These are phyloP conservation scores for Anomalospiza imberbis DNA, from an alignment of 2,797 vertebrate genomes.

Conservation along the genomic window DNA sequence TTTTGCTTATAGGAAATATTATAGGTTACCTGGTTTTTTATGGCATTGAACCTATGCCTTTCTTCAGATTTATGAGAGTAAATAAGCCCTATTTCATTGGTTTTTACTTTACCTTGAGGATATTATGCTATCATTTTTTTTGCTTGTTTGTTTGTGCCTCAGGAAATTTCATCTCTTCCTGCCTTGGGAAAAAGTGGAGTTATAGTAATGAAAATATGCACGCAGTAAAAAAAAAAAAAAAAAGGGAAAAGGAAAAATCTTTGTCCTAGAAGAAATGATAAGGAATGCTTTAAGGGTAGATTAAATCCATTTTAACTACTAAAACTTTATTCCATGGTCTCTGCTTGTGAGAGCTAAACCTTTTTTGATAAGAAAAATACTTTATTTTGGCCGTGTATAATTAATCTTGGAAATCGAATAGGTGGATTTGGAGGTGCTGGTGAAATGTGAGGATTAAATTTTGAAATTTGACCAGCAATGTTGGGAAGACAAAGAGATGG, in stretches of 20 bases:
- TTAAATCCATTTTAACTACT: not conserved
- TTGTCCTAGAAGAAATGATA: not conserved
- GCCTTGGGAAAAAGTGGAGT: not conserved
- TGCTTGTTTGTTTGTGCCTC: slow-evolving; percentile 21
- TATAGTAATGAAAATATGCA: slow-evolving; percentile 3
- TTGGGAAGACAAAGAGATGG: not conserved
- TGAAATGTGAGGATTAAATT: slow-evolving; percentile 16
- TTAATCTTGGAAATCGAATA: not conserved
- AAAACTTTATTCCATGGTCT: not conserved
- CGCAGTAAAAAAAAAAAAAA: not conserved
- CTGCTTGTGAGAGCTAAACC: not conserved
- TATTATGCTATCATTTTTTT: not conserved
- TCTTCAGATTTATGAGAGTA: not conserved
- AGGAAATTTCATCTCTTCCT: slow-evolving; percentile 23
- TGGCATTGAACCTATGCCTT: not conserved
- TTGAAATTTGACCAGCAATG: not conserved
- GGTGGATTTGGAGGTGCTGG: not conserved
- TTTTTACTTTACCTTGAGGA: not conserved
- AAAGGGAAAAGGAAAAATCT: not conserved
- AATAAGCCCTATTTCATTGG: not conserved
- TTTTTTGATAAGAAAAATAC: slow-evolving; percentile 3
- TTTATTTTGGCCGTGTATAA: not conserved
- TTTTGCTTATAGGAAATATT: not conserved
- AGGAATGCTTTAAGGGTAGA: not conserved
- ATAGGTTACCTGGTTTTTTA: not conserved